phyloP scores from a whole-genome alignment of 1,140 invertebrate species.

The Cydia splendana region DNA sequence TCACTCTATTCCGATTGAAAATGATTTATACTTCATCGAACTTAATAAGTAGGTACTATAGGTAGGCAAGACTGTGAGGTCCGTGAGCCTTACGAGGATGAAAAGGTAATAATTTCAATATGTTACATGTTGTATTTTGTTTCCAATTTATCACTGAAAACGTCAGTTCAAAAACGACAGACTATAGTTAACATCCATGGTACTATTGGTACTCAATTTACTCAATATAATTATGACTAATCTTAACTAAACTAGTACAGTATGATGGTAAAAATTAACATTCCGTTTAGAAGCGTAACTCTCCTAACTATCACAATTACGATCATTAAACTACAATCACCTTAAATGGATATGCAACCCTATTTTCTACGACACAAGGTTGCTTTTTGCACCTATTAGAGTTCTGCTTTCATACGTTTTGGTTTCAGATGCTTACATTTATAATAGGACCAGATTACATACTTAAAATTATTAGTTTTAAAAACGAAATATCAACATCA shows the following conservation, averaged over 20 bases:
- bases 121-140: too few relatives aligned
- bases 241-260: slow-evolving; percentile 16
- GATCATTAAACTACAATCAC: neutral
- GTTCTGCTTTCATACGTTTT: neutral
- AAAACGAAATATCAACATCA: slow-evolving; percentile 11
- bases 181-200: neutral
- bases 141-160: neutral
- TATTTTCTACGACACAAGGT: neutral
- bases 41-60: too few relatives aligned
- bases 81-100: too few relatives aligned
- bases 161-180: neutral
- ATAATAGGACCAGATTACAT: slow-evolving; percentile 19
- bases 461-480: slow-evolving; percentile 22
- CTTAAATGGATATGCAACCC: neutral
- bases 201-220: neutral
- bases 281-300: slow-evolving; percentile 2
- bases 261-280: neutral
- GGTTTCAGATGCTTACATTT: neutral
- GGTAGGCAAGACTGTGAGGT: too few relatives aligned
- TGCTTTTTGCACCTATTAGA: neutral
- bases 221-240: neutral
- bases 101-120: too few relatives aligned
- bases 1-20: too few relatives aligned
- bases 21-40: too few relatives aligned
- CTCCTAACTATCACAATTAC: neutral